phyloP scores from a whole-genome alignment of 2,113 vertebrate species.

The Perca fluviatilis region DNA sequence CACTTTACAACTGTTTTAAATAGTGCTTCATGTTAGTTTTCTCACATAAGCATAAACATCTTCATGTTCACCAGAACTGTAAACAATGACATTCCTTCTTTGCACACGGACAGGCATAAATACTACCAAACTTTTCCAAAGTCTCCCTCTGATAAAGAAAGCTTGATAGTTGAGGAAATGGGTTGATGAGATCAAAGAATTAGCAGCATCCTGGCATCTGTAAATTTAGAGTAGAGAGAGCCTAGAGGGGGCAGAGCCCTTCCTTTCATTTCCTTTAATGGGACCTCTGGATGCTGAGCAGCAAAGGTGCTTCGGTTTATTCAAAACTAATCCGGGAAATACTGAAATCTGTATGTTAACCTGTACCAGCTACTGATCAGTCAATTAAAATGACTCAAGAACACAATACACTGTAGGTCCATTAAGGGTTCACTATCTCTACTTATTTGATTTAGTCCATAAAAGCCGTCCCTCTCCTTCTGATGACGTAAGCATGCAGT shows the following conservation, averaged over 20 bases:
- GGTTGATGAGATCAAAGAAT: conserved; percentile 53
- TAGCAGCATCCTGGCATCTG: conserved; percentile 53
- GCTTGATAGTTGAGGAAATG: conserved; percentile 54
- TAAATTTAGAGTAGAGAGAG: conserved; percentile 28
- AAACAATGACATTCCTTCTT: neutral
- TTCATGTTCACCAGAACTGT: neutral
- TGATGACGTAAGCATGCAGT: neutral
- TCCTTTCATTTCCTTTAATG: conserved; percentile 34
- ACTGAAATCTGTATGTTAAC: neutral
- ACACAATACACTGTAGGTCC: neutral
- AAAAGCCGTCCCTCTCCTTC: neutral
- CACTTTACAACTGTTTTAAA: neutral
- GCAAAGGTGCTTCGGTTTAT: conserved; percentile 11
- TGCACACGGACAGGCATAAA: conserved; percentile 13
- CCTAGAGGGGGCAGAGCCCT: conserved; percentile 11
- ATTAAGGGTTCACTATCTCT: neutral
- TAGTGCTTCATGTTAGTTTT: neutral
- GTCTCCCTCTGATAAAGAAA: conserved; percentile 23
- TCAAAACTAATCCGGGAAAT: neutral
- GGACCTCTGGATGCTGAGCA: conserved; percentile 26
- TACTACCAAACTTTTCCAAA: conserved; percentile 25
- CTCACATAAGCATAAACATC: neutral
- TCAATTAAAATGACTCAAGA: neutral
- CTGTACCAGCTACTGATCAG: neutral
- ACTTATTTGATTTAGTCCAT: neutral